Conservation (phyloP, 2,113 vertebrate genomes). For the Euleptes europaea region DNA sequence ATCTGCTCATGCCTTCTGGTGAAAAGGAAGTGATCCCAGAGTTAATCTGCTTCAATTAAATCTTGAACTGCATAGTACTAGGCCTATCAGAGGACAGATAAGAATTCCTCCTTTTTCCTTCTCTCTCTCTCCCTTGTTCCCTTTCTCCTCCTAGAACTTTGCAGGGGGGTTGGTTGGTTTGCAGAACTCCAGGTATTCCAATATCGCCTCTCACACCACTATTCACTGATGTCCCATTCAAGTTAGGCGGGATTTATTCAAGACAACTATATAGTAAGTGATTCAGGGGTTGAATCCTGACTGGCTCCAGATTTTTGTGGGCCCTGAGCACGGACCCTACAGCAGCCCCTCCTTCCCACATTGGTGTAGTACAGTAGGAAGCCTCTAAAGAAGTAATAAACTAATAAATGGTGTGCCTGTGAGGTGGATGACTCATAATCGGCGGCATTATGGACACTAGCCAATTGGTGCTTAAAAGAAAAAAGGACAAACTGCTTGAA, state of each 20-base stretch:
- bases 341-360: background rate
- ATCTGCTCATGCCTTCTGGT: slow-evolving; percentile 35
- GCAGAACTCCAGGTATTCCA: rapidly evolving
- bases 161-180: rapidly evolving
- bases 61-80: background rate
- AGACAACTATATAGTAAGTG: too few relatives aligned
- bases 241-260: background rate
- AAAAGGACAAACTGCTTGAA: too few relatives aligned
- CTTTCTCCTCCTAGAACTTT: rapidly evolving
- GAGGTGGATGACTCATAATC: too few relatives aligned
- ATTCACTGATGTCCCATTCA: background rate
- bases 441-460: too few relatives aligned
- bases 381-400: too few relatives aligned
- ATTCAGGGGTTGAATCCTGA: too few relatives aligned
- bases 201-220: background rate
- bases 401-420: too few relatives aligned
- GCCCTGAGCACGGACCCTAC: background rate
- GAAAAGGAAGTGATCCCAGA: slow-evolving; percentile 7
- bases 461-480: too few relatives aligned
- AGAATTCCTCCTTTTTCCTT: background rate
- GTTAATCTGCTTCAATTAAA: slow-evolving; percentile 55
- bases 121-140: background rate
- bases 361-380: background rate
- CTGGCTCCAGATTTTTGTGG: background rate
- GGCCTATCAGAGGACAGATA: background rate